Evolutionary conservation across 2,113 vertebrate species (phyloP).

Genomic region (Hyaena hyaena): DNA sequence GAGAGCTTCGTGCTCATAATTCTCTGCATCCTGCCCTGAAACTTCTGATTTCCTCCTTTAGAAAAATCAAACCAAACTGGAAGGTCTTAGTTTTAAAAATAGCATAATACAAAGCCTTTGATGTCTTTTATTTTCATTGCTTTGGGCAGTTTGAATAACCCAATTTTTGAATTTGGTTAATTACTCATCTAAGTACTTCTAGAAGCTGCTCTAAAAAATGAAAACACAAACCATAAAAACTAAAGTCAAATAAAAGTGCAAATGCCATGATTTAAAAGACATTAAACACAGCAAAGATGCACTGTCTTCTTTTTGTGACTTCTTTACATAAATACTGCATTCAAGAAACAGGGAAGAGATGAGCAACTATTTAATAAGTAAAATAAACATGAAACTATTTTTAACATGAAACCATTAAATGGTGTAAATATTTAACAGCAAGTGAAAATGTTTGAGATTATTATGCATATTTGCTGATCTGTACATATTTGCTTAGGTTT

Average conservation of each 20-base stretch:
- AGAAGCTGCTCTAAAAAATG: not conserved
- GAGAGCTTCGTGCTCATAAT: not conserved
- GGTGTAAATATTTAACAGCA: conserved; percentile 80
- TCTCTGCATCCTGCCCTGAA: conserved; percentile 34
- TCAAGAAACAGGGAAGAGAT: conserved; percentile 72
- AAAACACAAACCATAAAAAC: not conserved
- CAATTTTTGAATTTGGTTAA: conserved; percentile 29
- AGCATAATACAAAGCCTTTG: conserved; percentile 41
- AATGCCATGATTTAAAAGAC: not conserved
- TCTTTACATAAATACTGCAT: conserved; percentile 54
- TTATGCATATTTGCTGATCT: conserved; percentile 71
- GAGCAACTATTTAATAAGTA: conserved; percentile 77
- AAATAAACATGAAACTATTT: conserved; percentile 79
- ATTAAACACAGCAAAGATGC: not conserved
- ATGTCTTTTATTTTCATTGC: not conserved
- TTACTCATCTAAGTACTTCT: not conserved
- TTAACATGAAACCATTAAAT: conserved; percentile 71
- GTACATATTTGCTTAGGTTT: conserved; percentile 77
- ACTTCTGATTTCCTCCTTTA: conserved; percentile 57
- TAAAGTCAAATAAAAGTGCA: not conserved
- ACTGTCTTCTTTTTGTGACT: conserved; percentile 14
- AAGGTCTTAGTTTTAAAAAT: conserved; percentile 39
- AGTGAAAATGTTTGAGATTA: conserved; percentile 79
- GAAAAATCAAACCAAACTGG: conserved; percentile 31
- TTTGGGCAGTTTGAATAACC: conserved; percentile 9